A percentile compares a stretch with the other conserved stretches of the same genome.
These are phyloP conservation scores for Epistrophella euchroma DNA, from an alignment of 2,888 invertebrate genomes.

Conservation along the genomic window DNA sequence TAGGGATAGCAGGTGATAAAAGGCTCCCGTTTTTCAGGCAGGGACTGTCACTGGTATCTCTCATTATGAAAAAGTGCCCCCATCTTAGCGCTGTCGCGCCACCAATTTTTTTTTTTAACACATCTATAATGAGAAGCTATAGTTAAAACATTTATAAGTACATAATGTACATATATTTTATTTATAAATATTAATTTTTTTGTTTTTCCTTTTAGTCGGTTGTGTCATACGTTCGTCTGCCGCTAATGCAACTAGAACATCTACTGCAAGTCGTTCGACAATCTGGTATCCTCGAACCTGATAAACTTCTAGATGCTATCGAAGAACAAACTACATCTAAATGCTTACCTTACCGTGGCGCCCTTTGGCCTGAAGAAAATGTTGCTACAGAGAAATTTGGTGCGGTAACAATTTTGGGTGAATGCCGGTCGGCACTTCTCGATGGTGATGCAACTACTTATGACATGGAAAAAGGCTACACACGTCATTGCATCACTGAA, in stretches of 20 bases:
- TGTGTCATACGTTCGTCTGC: conserved; percentile 90
- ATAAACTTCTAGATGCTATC: conserved; percentile 97
- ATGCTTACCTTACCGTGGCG: conserved; percentile 93
- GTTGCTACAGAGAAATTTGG: conserved; percentile 92
- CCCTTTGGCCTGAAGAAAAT: conserved; percentile 94
- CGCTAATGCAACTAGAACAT: conserved; percentile 94
- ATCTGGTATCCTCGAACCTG: conserved; percentile 93
- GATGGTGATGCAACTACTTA: conserved; percentile 95
- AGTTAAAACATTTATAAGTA: no score
- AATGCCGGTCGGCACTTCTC: conserved; percentile 93
- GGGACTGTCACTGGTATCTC: no score
- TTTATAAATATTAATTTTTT: conserved; percentile 5
- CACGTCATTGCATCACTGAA: conserved; percentile 93
- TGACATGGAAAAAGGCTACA: conserved; percentile 97
- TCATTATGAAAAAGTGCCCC: no score
- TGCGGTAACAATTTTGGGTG: conserved; percentile 94
- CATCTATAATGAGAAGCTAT: no score
- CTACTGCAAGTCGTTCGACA: conserved; percentile 95
- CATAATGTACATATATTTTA: no score
- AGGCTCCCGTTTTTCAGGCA: no score
- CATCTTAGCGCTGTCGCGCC: no score
- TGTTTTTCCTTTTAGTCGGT: conserved; percentile 84
- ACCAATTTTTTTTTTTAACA: no score
- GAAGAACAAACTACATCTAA: conserved; percentile 92
- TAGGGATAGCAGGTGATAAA: no score